These are phyloP conservation scores for Teleogryllus occipitalis DNA, from an alignment of 1,140 invertebrate species.

Conservation along the genomic window DNA sequence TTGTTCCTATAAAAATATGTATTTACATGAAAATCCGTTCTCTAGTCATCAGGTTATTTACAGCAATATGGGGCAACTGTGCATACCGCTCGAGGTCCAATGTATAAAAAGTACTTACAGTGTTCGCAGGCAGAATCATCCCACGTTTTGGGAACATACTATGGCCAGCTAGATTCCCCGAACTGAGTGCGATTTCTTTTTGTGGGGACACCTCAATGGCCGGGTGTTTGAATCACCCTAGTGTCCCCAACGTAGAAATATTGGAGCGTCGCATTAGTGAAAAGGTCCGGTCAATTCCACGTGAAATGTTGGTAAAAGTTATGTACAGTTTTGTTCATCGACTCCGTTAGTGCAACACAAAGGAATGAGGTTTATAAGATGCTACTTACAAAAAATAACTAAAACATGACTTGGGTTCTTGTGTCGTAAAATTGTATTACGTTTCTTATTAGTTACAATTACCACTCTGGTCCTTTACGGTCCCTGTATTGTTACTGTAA, in stretches of 20 bases:
- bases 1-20: too few relatives aligned
- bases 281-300: not conserved
- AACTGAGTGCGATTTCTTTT: not conserved
- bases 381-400: not conserved
- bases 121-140: not conserved
- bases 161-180: not conserved
- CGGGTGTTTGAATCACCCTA: too few relatives aligned
- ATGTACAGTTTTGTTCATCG: not conserved
- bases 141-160: not conserved
- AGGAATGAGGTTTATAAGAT: not conserved
- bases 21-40: too few relatives aligned
- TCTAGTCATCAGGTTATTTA: too few relatives aligned
- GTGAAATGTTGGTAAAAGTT: not conserved
- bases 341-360: not conserved
- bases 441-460: not conserved
- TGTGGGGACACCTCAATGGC: not conserved
- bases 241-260: too few relatives aligned
- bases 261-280: too few relatives aligned
- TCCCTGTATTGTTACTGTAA: not conserved
- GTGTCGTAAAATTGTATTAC: not conserved
- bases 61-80: too few relatives aligned
- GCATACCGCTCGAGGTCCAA: too few relatives aligned
- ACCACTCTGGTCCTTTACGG: not conserved
- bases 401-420: not conserved
- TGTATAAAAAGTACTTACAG: too few relatives aligned